Evolutionary conservation across 1,140 invertebrate genomes (phyloP).

Genomic region (Adelges cooleyi): DNA sequence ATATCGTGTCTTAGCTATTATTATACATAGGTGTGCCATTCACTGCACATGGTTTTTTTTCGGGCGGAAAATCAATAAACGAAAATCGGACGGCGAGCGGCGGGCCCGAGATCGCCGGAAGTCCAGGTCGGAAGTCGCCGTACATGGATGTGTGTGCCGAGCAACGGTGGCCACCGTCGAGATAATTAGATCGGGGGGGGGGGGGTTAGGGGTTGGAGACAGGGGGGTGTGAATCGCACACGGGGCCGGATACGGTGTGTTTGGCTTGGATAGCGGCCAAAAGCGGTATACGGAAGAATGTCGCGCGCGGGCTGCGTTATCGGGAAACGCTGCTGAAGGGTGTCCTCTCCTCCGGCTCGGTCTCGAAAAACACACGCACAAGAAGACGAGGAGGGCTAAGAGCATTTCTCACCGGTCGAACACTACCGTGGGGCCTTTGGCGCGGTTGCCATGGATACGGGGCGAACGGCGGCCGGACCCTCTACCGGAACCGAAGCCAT

Average conservation of each 20-base stretch:
- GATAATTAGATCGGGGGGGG: neutral
- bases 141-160: no score
- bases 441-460: constrained; percentile 5
- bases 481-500: constrained; percentile 26
- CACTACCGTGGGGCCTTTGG: no score
- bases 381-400: neutral
- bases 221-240: neutral
- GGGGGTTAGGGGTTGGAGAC: neutral
- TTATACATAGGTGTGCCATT: no score
- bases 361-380: neutral
- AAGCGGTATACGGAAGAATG: neutral
- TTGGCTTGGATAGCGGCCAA: constrained; percentile 6
- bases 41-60: no score
- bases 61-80: no score
- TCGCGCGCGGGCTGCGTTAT: neutral
- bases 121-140: no score
- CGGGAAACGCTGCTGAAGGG: neutral
- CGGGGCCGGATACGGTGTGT: neutral
- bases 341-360: neutral
- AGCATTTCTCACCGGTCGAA: constrained; percentile 9
- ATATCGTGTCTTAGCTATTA: no score
- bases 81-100: no score
- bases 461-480: constrained; percentile 1
- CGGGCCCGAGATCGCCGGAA: no score
- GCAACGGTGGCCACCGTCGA: no score